Base-by-base conservation (phyloP, 2,888 invertebrate species). In the Pammene fasciana region DNA sequence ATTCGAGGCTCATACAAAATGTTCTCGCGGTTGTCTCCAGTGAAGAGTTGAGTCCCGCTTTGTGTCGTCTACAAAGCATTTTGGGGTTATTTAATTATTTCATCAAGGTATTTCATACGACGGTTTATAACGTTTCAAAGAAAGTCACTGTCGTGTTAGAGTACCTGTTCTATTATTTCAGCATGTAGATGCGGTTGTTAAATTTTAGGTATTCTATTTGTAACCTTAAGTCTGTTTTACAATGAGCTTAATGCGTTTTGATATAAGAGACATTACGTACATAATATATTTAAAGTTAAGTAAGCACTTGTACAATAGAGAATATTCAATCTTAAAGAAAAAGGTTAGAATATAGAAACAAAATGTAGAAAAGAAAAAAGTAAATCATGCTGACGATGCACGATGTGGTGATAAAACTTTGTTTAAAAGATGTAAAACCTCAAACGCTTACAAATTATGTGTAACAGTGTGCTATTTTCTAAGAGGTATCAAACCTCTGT, bases 1-100 rank as follows among this genome's bases (percentile, higher is more conserved):
- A 68, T 70, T 70, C 70, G 65, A 54, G 48, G 65, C 55, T 70
- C 70, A 55, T 60, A 70, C 68, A 65, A 60, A 70, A 65, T 70
- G 60, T 68, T 68, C 52, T 14, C 57, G 48, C 60, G 45, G 46
- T 43, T 54, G 54, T 65, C 65, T 65, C 55, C n/a, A n/a, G 34
- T 10, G 68, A 54, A 57, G 55, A 68, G 68, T 38, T 59, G 57
- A 68, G 50, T 68, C 43, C 18, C 56, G 34, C 50, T 64, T 56
- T 59, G 68, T 68, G 66, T 16, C 41, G 59, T 68, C 13, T 43
- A 50, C 62, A 68, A 68, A 68, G 36, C 50, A n/a, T 46, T 41
- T 56, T 36, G 57, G 57, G 52, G 54, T 54, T 60, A 46, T 45
- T 55, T 54, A 54, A 54, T 68, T 68, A 64, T 65, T 59, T 68